phyloP scores from a whole-genome alignment of 2,888 invertebrate species.

The Mermis nigrescens region DNA sequence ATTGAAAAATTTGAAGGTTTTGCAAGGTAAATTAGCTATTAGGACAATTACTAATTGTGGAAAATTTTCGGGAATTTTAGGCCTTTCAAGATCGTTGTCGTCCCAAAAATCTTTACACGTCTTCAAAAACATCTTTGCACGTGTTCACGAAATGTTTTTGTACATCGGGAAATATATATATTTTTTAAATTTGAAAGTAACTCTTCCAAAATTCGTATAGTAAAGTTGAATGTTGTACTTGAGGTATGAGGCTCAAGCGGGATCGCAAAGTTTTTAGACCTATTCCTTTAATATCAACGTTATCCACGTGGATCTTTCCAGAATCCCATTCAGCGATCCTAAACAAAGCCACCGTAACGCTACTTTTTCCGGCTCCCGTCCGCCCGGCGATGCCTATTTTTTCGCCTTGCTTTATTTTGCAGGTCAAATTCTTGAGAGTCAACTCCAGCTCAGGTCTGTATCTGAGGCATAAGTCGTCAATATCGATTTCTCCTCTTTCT shows the following conservation, averaged over 20 bases:
- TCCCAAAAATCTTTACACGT: too few species aligned
- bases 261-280: constrained; percentile 47
- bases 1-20: too few species aligned
- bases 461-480: constrained; percentile 52
- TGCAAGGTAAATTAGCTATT: too few species aligned
- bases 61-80: too few species aligned
- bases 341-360: constrained; percentile 58
- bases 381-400: constrained; percentile 72
- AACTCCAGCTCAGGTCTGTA: constrained; percentile 43
- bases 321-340: constrained; percentile 50
- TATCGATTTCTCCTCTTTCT: constrained; percentile 53
- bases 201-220: too few species aligned
- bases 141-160: too few species aligned
- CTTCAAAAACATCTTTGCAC: too few species aligned
- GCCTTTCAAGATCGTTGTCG: too few species aligned
- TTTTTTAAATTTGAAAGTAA: too few species aligned
- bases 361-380: constrained; percentile 57
- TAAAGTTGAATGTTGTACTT: too few species aligned
- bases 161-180: too few species aligned
- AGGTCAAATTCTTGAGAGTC: constrained; percentile 46
- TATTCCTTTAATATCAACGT: constrained; percentile 53
- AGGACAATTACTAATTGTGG: too few species aligned
- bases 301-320: constrained; percentile 60
- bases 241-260: constrained; percentile 70
- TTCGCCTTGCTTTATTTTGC: constrained; percentile 61